Conservation (phyloP, 2,113 vertebrate species). For the Rafetus swinhoei region DNA sequence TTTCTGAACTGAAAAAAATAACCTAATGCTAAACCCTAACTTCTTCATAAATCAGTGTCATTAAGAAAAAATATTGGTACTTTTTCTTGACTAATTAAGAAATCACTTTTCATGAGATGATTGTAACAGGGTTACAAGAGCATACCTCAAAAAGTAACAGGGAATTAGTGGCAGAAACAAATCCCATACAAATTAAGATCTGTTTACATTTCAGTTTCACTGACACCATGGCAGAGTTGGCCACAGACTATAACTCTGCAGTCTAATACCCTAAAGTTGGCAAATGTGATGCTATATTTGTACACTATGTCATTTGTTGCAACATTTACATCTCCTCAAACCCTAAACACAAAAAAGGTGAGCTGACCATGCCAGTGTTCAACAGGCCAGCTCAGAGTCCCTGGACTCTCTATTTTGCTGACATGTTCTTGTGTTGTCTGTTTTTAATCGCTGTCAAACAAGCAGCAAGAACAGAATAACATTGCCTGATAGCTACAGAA, state of each 20-base stretch:
- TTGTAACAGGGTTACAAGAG: neutral
- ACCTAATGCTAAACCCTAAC: neutral
- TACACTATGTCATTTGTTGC: neutral
- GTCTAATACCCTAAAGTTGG: neutral
- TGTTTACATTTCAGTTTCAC: neutral
- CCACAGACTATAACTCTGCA: neutral
- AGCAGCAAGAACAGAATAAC: fast-evolving
- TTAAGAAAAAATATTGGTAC: neutral
- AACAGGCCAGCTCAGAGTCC: neutral
- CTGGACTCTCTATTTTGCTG: neutral
- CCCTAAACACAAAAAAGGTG: neutral
- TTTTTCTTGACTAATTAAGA: constrained; percentile 18
- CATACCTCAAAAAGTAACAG: neutral
- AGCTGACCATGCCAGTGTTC: neutral
- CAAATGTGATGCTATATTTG: neutral
- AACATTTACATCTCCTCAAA: neutral
- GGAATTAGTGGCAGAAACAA: neutral
- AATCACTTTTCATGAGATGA: neutral
- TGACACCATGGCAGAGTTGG: neutral
- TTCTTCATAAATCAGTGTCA: neutral
- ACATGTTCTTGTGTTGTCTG: fast-evolving
- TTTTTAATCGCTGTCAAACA: neutral
- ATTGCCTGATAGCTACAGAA: neutral
- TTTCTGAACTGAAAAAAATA: neutral
- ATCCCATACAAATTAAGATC: neutral